Evolutionary conservation across 2,888 invertebrate species (phyloP), one percentile per base, ranked within the genome.

Genomic region (Neoitamus cyanurus): DNA sequence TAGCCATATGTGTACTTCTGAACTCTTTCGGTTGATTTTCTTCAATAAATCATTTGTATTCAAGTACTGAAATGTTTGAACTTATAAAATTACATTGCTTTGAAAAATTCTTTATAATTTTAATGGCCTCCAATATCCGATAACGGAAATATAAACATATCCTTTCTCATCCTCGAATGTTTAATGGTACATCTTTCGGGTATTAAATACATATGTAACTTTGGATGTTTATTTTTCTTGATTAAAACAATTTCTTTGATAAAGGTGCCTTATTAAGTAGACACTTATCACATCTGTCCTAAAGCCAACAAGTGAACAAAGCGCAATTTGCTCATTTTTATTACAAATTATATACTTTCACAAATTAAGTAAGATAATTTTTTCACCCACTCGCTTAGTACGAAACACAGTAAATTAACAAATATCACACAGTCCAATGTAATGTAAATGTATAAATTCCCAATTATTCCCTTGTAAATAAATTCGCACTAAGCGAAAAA

Each of bases 351-450:
- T 20, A 20, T 9, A 30, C 31, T 70, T 31, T 70, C 70, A 70
- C 70, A 70, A 70, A 70, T 70, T 70, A 70, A 70, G 70, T 70
- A 70, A 31, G 30, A 70, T 70, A 70, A 31, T 70, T 70, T 70
- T 70, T 31, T 31, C n/a, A 70, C 11, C 30, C 15, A 15, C 31
- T 70, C 70, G 31, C 70, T 70, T 70, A 70, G 70, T 70, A 30
- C 70, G 70, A 70, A 70, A 70, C 11, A 11, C 68, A 1, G 13
- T 31, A 70, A 70, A n/a, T 15, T 70, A 13, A n/a, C 6, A 70
- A 70, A 30, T 30, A 30, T 13, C 13, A 5, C 30, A 31, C 13
- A 70, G 70, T 31, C 30, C 70, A 11, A 28, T 31, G 3, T 11
- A 6, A n/a, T 13, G n/a, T 30, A 28, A 70, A 30, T 30, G 70